Evolutionary conservation across 2,888 invertebrate genomes (phyloP), one percentile per base, ranked within the genome.

Genomic region (Agrotis exclamationis): DNA sequence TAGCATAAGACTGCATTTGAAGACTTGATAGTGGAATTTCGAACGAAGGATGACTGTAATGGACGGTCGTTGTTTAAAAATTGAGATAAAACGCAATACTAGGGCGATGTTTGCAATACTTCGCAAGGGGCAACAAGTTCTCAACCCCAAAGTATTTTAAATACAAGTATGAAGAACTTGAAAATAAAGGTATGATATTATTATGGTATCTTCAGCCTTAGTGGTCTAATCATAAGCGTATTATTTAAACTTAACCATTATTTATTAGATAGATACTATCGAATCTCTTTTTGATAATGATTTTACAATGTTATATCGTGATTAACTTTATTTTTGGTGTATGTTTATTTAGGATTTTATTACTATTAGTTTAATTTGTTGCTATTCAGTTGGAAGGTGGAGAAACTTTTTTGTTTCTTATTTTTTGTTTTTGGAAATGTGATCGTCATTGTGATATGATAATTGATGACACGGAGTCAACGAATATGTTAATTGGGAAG

Each of bases 231-330:
- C 62, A 54, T 80, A 75, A 69, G 59, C 51, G 20, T 79, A 79
- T 79, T 62, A 76, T 69, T 72, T 78, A 58, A 39, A 84, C 65
- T 54, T 64, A 67, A 80, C 69, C 53, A 65, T 72, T 72, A 56
- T 67, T 82, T 80, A 67, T 59, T 79, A 74, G 82, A 73, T 72
- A 75, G 73, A 72, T 62, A 79, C 74, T 83, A 82, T 82, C 64
- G 45, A 82, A 69, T 63, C 65, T 79, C 66, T 77, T 80, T 82
- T 80, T 70, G 67, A 79, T 67, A 65, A 79, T 79, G 54, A 71
- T 74, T 82, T 78, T 79, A 82, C 74, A 82, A 82, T 79, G 79
- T 83, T 68, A 73, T 24, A 66, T 68, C 63, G 71, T 65, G 64
- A 48, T 70, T 73, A 68, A 70, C 54, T 39, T 62, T 66, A 44